Evolutionary conservation across 2,888 invertebrate genomes (phyloP), one percentile per base, ranked within the genome.

Genomic region (Ichneumon xanthorius): DNA sequence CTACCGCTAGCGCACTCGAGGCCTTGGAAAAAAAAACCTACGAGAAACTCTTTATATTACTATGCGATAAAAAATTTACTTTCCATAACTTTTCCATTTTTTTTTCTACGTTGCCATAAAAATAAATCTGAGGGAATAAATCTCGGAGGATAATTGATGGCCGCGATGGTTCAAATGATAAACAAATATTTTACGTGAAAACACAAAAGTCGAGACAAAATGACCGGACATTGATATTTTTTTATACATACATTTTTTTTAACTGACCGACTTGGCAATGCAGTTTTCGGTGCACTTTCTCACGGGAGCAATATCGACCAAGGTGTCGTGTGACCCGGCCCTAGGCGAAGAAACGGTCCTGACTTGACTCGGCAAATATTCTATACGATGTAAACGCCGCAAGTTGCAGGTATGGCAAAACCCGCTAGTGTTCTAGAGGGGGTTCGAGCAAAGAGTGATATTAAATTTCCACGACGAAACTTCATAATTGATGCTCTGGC

Each of bases 401-500:
- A 72, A 77, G 55, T 53, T 55, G 58, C 30, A 19, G 14, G n/a
- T 26, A 22, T 37, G 16, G 40, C 53, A 2, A 26, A 40, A 14
- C 11, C 58, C 2, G 40, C 40, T 48, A 63, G 22, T 73, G 73
- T 33, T 48, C 45, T 0, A 16, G 63, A 3, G 16, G 2, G 22
- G 26, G 50, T 53, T 50, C 16, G 58, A 77, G 67, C 70, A 77
- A 80, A 75, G 67, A 85, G 82, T 80, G 77, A 87, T 82, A 80
- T 84, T 80, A 84, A 80, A 76, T 80, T 84, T 84, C 65, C 71
- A 84, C 65, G 80, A 84, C 84, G 65, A 84, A 84, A 84, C 76
- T 84, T 84, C 82, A 75, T 85, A 87, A 87, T 87, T 83, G 86
- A 87, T 85, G 85, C 78, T 76, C 63, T 33, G 70, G 45, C 77